Base-by-base conservation (phyloP, 2,888 invertebrate species). In the Entomobrya proxima region DNA sequence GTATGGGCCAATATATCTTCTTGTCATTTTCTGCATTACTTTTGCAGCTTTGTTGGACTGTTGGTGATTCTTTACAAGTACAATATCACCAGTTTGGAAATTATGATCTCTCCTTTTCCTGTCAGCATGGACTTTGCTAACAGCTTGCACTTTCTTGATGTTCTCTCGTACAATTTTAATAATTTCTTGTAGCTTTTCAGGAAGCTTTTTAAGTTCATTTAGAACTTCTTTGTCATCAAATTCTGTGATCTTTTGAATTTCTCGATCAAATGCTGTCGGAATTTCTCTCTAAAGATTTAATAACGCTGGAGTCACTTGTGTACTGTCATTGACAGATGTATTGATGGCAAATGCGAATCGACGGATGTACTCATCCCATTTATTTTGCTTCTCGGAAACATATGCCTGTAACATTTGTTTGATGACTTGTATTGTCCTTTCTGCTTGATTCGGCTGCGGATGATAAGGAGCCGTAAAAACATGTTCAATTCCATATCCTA, bases 361-460 rank as follows among this genome's bases (percentile, higher is more conserved):
- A 11, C 7, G 30, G 7, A 64, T 32, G 35, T 64, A n/a, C 35
- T 15, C 13, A 18, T 64, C 64, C 64, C 64, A 64, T 2, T 30
- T 5, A 5, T 30, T 32, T 7, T 64, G 64, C 9, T n/a, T 30
- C 2, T 64, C 64, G 11, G 30, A 4, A 6, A 35, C 35, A n/a
- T 64, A 64, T n/a, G 11, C 30, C 18, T 64, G 30, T 21, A 88
- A 11, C 74, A 86, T 58, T 1, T 40, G 37, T 47, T 85, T 82
- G 9, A 88, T 15, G 11, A 86, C 72, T 18, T 76, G 35, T 18
- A 86, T 88, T 0, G 50, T 69, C 24, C 85, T 52, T 52, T 88
- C 87, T 11, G 87, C 77, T 18, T 35, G 40, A 64, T 88, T 88
- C 0, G 74, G 50, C n/a, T n/a, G n/a, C n/a, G n/a, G n/a, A n/a